phyloP scores from a whole-genome alignment of 2,113 vertebrate genomes.

The Orthonyx spaldingii region DNA sequence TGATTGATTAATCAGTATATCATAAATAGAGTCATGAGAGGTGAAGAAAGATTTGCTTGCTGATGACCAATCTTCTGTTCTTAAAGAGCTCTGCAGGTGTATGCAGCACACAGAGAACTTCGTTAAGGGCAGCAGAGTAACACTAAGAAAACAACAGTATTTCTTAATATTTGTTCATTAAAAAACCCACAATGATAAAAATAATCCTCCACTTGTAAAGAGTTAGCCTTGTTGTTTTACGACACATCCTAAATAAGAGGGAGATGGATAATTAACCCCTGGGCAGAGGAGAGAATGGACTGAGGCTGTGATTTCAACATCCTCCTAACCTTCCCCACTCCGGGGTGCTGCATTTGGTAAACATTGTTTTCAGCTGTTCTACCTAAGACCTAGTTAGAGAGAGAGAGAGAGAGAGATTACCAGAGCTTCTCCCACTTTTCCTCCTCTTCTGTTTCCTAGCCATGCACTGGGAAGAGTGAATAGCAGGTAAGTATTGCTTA shows the following conservation, averaged over 20 bases:
- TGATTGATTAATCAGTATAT: slow-evolving; percentile 71
- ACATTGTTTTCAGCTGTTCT: neutral
- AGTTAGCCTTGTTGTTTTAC: neutral
- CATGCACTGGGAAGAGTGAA: neutral
- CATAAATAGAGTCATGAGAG: slow-evolving; percentile 42
- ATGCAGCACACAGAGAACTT: neutral
- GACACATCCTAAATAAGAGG: neutral
- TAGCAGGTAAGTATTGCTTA: neutral
- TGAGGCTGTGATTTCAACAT: neutral
- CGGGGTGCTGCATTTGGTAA: neutral
- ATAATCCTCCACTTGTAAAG: neutral
- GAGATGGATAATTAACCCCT: neutral
- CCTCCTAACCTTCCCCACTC: neutral
- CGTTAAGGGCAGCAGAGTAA: neutral
- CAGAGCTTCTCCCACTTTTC: neutral
- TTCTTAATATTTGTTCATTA: neutral
- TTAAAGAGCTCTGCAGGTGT: slow-evolving; percentile 14
- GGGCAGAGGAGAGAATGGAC: neutral
- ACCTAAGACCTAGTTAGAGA: neutral
- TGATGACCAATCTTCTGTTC: neutral
- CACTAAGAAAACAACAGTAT: neutral
- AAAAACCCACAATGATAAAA: neutral
- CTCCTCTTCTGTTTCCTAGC: neutral
- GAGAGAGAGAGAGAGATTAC: neutral
- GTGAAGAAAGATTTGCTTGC: slow-evolving; percentile 5